Conservation (phyloP, 2,113 vertebrate species). For the Colossoma macropomum region DNA sequence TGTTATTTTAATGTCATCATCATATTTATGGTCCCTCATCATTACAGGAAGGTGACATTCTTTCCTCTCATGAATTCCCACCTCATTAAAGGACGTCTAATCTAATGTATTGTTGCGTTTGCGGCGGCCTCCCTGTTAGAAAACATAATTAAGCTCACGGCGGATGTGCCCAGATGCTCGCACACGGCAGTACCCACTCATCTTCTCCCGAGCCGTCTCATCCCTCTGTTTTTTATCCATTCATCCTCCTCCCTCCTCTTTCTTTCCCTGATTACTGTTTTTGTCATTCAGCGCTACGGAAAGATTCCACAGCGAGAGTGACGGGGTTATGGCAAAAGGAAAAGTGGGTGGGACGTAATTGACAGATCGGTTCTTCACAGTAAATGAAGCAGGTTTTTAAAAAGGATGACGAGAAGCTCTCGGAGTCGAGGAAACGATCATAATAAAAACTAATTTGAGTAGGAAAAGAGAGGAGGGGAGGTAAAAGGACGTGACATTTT, state of each 20-base stretch:
- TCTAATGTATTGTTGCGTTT: conserved; percentile 18
- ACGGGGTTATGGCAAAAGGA: conserved; percentile 39
- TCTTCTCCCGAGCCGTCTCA: conserved; percentile 28
- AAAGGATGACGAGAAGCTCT: conserved; percentile 14
- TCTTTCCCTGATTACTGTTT: conserved; percentile 48
- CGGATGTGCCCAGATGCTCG: background rate
- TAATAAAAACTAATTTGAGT: conserved; percentile 48
- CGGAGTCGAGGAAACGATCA: no score
- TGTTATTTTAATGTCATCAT: conserved; percentile 5
- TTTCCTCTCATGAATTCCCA: conserved; percentile 54
- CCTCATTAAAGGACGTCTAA: background rate
- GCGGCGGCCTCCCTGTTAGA: conserved; percentile 62
- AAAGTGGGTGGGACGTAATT: conserved; percentile 9
- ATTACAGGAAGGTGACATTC: conserved; percentile 47
- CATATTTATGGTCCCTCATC: conserved; percentile 12
- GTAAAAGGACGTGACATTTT: conserved; percentile 53
- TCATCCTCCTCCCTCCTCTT: conserved; percentile 43
- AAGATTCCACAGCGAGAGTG: conserved; percentile 25
- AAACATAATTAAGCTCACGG: conserved; percentile 65
- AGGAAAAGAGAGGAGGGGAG: background rate
- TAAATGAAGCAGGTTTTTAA: conserved; percentile 55
- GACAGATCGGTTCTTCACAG: conserved; percentile 19
- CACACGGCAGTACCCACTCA: background rate
- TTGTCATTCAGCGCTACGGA: conserved; percentile 44
- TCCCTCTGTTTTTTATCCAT: conserved; percentile 46